Percentiles rank a stretch among this genome's conserved stretches.
Evolutionary conservation across 2,113 vertebrate species (phyloP).

Genomic region (Ciconia boyciana): DNA sequence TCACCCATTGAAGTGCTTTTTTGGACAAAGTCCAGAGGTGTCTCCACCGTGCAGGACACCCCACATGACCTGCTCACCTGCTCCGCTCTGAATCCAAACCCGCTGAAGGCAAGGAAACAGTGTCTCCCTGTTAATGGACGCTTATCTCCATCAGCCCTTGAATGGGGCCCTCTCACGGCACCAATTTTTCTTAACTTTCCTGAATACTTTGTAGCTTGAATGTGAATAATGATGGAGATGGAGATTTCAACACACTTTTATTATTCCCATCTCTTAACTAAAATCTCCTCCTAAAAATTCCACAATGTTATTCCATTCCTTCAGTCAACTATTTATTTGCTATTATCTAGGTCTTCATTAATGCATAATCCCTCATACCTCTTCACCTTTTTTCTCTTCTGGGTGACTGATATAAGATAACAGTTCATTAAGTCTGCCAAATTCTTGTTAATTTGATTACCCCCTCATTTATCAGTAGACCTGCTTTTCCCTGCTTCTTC

Average conservation of each 20-base stretch:
- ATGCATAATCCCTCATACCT: not conserved
- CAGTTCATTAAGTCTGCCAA: not conserved
- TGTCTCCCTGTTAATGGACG: no score
- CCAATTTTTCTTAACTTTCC: not conserved
- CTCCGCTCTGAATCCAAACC: not conserved
- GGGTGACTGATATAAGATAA: not conserved
- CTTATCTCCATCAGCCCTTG: not conserved
- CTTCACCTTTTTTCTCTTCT: not conserved
- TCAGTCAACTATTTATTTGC: not conserved
- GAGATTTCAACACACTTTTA: not conserved
- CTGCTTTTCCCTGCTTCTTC: not conserved
- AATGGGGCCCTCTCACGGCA: rapidly evolving
- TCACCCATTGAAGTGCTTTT: not conserved
- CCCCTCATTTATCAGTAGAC: not conserved
- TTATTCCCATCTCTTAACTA: not conserved
- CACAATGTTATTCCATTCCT: not conserved
- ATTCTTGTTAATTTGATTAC: constrained; percentile 5
- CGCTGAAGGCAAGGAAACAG: not conserved
- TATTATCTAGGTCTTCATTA: not conserved
- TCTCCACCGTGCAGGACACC: not conserved
- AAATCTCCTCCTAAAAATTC: not conserved
- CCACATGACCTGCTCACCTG: not conserved
- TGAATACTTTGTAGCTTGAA: not conserved
- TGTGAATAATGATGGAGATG: not conserved
- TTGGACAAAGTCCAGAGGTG: not conserved